Evolutionary conservation across 2,797 vertebrate genomes (phyloP), one percentile per base, ranked within the genome.

Genomic region (Microctenopoma steveboyesi): DNA sequence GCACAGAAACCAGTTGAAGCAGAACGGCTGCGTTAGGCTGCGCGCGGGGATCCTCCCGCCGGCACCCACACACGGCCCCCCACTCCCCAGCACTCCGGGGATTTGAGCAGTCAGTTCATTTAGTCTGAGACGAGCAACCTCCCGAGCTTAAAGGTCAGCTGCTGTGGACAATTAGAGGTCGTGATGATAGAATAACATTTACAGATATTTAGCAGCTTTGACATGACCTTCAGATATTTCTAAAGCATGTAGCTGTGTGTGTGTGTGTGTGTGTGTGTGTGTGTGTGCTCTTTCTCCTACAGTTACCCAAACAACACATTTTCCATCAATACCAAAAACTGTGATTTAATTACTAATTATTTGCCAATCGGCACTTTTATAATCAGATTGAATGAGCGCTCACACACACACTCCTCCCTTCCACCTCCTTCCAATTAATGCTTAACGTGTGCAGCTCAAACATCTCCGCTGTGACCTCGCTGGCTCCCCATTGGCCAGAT

Each of bases 271-370:
- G 40, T 55, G 30, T 48, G 12, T 4, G 39, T 42, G 40, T 52
- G 13, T 33, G 5, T 1, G 7, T 37, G 4, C 14, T 57, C n/a
- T 37, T 13, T 37, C 37, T 52, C 28, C 59, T 35, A 52, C 81
- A 85, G 64, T 74, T 53, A 62, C 68, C 67, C 51, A 58, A 62
- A 78, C 46, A 67, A 60, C 53, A 81, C 56, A 60, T 76, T 84
- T 58, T 69, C 58, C 59, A 69, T 74, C 50, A 78, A 84, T 78
- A 76, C 84, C 78, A 73, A 82, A 33, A 88, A 86, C 62, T 69
- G 46, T 86, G 76, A 87, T 86, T 86, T 84, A 88, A 90, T 92
- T 86, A 73, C 66, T 84, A 85, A 92, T 86, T 72, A 76, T 81
- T 85, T 28, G 60, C 88, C 81, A 74, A 80, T 78, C 82, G 79